A percentile compares a stretch with the other conserved stretches of the same genome.
Evolutionary conservation across 2,113 vertebrate species (phyloP).

Genomic region (Progne subis): DNA sequence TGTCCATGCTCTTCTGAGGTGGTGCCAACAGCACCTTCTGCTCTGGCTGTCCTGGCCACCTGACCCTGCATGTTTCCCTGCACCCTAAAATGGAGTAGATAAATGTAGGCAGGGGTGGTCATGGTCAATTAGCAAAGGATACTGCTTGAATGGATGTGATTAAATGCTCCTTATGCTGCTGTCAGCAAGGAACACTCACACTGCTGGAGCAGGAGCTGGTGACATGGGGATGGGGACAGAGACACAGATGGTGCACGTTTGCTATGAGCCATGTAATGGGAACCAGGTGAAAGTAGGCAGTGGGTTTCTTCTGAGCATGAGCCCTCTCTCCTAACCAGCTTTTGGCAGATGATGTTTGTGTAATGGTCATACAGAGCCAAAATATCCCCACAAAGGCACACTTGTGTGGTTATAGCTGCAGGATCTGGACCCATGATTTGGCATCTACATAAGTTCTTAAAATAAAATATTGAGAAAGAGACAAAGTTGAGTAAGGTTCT

Average conservation of each 20-base stretch:
- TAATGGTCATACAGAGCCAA: not conserved
- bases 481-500: not conserved
- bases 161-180: not conserved
- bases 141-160: not conserved
- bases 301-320: not conserved
- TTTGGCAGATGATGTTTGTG: not conserved
- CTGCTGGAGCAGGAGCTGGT: not conserved
- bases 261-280: accelerated
- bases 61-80: accelerated
- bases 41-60: not conserved
- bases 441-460: not conserved
- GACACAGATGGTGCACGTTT: not conserved
- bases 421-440: not conserved
- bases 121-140: not conserved
- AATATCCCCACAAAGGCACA: not conserved
- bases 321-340: not conserved
- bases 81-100: not conserved
- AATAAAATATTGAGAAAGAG: not conserved
- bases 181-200: accelerated
- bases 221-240: not conserved
- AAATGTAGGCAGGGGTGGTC: accelerated
- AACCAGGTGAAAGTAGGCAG: not conserved
- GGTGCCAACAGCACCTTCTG: not conserved
- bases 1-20: accelerated
- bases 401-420: not conserved